Base-by-base conservation (phyloP, 2,888 invertebrate genomes). In the Agonopterix arenella region DNA sequence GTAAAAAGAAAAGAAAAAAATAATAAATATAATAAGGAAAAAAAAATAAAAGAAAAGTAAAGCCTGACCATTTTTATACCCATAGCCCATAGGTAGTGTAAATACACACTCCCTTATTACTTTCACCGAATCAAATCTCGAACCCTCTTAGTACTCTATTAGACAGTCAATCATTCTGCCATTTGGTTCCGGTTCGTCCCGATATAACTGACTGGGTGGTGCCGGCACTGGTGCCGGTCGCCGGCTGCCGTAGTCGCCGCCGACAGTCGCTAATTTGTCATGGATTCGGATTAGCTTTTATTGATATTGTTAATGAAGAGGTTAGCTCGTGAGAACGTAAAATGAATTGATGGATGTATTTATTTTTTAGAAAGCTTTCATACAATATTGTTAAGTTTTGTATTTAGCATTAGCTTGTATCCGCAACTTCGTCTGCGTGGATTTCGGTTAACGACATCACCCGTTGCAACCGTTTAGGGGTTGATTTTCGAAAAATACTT, bases 111-210 rank as follows among this genome's bases (percentile, higher is more conserved):
- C 40, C 10, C n/a, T 40, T 40, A 40, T 40, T 40, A 40, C n/a
- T 40, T 40, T 9, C 41, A 46, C 46, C 53, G 45, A 49, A 48
- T 49, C 52, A 40, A 52, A 52, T 52, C 45, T 28, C 54, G 49
- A 56, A 60, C 61, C 61, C 62, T 60, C 55, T 40, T 43, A 44
- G 55, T 57, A 62, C 58, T 70, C 62, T 60, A 73, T 76, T 72
- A 71, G 68, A 57, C 73, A 81, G 82, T 82, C 80, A 73, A 81
- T 83, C 83, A 83, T 76, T 72, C 64, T 70, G 76, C 66, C 74
- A 66, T 74, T 76, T 59, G 59, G 71, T 77, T 84, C 81, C 81
- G 83, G 73, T 56, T 48, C 52, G 49, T 50, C 59, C 61, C 59
- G 57, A 53, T 55, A 61, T 79, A 77, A 80, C 70, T 65, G 70